A percentile compares a stretch with the other conserved stretches of the same genome.
Conservation (phyloP, 1,140 invertebrate species). For the Diachasma alloeum region DNA sequence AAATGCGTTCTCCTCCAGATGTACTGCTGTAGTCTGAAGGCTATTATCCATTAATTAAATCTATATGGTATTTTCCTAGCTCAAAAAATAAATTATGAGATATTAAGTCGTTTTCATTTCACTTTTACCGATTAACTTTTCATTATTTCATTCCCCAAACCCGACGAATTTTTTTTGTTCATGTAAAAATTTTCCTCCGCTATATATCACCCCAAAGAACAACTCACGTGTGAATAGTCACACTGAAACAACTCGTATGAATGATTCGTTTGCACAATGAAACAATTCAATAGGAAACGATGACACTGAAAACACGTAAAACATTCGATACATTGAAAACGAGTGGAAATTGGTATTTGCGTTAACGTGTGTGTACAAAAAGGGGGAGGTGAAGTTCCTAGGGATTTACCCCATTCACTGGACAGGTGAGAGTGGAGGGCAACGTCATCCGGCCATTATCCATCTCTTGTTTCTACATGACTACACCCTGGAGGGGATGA, state of each 20-base stretch:
- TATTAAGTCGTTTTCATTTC: too few species aligned
- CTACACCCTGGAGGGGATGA: neutral
- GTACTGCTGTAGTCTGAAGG: too few species aligned
- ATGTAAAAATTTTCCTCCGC: neutral
- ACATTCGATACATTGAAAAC: neutral
- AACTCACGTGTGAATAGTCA: neutral
- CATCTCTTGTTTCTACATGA: slow-evolving; percentile 8
- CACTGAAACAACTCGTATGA: neutral
- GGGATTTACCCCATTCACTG: neutral
- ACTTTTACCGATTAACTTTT: too few species aligned
- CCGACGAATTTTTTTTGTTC: too few species aligned
- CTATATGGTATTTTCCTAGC: too few species aligned
- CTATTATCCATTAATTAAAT: too few species aligned
- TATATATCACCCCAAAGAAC: neutral
- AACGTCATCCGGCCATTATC: slow-evolving; percentile 1
- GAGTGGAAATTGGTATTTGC: neutral
- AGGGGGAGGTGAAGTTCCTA: neutral
- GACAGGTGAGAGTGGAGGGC: neutral
- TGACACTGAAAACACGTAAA: neutral
- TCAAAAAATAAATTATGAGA: too few species aligned
- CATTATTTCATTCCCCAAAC: too few species aligned
- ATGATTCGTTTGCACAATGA: neutral
- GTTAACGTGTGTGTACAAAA: neutral
- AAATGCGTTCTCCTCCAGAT: too few species aligned
- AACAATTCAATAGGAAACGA: neutral